These are phyloP conservation scores for Hydrochoerus hydrochaeris DNA, from an alignment of 2,113 vertebrate species.

Conservation along the genomic window DNA sequence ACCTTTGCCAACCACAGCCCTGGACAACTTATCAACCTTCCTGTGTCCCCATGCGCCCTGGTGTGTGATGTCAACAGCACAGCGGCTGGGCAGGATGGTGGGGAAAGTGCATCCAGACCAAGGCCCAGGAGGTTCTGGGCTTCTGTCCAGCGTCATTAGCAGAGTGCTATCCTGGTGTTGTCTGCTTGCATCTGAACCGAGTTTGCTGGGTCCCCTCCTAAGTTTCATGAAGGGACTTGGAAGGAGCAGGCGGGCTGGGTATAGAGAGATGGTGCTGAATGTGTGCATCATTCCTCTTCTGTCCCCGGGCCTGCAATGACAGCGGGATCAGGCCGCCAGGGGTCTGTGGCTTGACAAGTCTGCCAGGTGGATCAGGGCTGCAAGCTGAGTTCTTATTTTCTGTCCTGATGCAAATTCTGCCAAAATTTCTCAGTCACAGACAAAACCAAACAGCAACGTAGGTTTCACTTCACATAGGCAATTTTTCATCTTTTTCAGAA, in stretches of 20 bases:
- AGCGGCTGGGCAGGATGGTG: background rate
- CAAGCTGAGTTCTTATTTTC: background rate
- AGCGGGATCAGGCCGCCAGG: background rate
- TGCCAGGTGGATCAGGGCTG: background rate
- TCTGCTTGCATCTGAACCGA: background rate
- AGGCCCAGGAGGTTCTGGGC: background rate
- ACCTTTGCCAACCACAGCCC: background rate
- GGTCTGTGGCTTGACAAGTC: background rate
- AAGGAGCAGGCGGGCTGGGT: background rate
- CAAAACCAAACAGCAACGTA: background rate
- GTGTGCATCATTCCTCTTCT: background rate
- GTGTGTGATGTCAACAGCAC: fast-evolving
- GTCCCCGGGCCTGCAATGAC: background rate
- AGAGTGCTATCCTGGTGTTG: background rate
- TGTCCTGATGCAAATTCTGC: slow-evolving; percentile 18
- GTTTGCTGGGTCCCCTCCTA: background rate
- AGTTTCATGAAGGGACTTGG: background rate
- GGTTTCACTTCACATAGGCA: background rate
- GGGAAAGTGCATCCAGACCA: background rate
- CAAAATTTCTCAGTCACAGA: background rate
- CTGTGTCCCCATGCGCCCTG: background rate
- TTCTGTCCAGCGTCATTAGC: background rate
- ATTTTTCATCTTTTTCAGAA: background rate
- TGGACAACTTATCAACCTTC: background rate
- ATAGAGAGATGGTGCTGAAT: background rate